Conservation (phyloP, 2,113 vertebrate genomes). For the Mellivora capensis region DNA sequence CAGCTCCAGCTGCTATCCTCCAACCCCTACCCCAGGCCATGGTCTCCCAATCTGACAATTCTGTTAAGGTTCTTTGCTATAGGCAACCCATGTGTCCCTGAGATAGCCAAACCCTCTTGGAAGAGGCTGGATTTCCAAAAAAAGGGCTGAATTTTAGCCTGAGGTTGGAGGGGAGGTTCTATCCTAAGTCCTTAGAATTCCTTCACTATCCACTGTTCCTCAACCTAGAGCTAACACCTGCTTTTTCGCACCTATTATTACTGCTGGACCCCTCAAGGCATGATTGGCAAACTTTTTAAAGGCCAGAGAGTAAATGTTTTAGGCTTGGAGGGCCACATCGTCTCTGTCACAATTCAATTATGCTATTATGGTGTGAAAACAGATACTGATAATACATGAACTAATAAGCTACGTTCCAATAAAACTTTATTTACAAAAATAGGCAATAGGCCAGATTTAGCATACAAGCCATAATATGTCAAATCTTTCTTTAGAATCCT, state of each 20-base stretch:
- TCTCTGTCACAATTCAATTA: not conserved
- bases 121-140: not conserved
- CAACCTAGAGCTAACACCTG: not conserved
- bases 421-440: constrained; percentile 19
- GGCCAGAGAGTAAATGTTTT: not conserved
- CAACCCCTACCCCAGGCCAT: not conserved
- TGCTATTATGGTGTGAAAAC: not conserved
- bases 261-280: not conserved
- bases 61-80: not conserved
- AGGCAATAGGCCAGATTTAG: not conserved
- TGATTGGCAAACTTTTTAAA: not conserved
- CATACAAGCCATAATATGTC: not conserved
- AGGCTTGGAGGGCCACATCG: not conserved
- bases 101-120: not conserved
- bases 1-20: not conserved
- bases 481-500: not conserved
- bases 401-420: not conserved
- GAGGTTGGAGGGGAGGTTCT: not conserved
- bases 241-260: not conserved
- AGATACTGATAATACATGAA: not conserved
- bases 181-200: not conserved
- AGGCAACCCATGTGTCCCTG: not conserved
- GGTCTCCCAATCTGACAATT: not conserved
- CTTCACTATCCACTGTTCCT: not conserved
- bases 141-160: not conserved